phyloP scores from a whole-genome alignment of 53 echinoderm and acorn worm genomes.

The Echinarachnius parma region DNA sequence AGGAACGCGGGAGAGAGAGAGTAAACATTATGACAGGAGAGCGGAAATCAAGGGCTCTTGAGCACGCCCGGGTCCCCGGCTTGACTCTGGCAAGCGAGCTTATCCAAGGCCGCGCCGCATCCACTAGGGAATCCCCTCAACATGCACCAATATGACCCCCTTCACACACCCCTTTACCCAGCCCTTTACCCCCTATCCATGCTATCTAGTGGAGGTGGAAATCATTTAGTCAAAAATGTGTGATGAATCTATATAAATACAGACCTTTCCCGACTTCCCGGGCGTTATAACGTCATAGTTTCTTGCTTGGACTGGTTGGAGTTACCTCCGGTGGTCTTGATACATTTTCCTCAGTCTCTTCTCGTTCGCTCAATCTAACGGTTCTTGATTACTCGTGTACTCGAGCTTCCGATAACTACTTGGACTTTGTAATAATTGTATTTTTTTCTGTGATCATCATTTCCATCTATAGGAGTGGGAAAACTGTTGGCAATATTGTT shows the following conservation, averaged over 20 bases:
- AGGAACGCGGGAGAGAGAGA: too few relatives aligned
- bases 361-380: neutral
- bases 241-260: slow-evolving; percentile 45
- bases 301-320: neutral
- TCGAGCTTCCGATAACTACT: too few relatives aligned
- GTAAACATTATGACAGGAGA: slow-evolving; percentile 52
- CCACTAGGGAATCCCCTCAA: slow-evolving; percentile 26
- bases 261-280: slow-evolving; percentile 24
- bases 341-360: neutral
- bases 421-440: too few relatives aligned
- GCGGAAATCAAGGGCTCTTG: slow-evolving; percentile 31
- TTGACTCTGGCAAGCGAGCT: slow-evolving; percentile 41
- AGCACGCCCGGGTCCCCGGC: slow-evolving; percentile 43
- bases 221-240: slow-evolving; percentile 10
- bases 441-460: too few relatives aligned
- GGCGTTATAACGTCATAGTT: neutral
- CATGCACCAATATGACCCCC: slow-evolving; percentile 8
- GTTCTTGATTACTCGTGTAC: neutral
- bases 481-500: too few relatives aligned
- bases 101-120: slow-evolving; percentile 31
- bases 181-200: neutral
- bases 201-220: neutral
- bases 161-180: neutral
- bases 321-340: slow-evolving; percentile 1
- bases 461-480: too few relatives aligned